Evolutionary conservation across 2,113 vertebrate species (phyloP).

Genomic region (Sceloporus undulatus): DNA sequence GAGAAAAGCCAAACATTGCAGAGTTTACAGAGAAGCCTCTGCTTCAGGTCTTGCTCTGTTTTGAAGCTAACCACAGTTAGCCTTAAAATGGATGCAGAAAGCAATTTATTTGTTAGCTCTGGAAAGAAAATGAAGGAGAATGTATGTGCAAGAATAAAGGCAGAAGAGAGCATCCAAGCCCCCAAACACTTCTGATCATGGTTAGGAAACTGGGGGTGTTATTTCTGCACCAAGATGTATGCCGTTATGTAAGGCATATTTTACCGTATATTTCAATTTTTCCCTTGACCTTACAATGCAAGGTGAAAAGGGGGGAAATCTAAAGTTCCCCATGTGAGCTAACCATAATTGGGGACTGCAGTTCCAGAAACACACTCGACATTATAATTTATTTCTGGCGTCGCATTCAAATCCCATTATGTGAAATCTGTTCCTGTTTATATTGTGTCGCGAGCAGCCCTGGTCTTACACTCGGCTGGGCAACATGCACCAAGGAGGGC

Average conservation of each 20-base stretch:
- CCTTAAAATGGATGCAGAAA: background rate
- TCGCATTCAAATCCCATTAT: conserved; percentile 35
- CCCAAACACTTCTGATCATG: conserved; percentile 37
- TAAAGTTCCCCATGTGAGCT: conserved; percentile 57
- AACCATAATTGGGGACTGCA: conserved; percentile 59
- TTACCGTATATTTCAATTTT: conserved; percentile 29
- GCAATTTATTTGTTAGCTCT: too few relatives aligned
- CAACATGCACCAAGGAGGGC: background rate
- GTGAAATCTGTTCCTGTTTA: background rate
- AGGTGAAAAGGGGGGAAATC: conserved; percentile 30
- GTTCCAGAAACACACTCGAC: conserved; percentile 55
- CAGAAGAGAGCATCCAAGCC: background rate
- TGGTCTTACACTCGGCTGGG: too few relatives aligned
- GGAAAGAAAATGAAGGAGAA: conserved; percentile 25
- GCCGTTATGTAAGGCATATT: conserved; percentile 50
- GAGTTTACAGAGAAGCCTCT: background rate
- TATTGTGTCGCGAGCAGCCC: background rate
- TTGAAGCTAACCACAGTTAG: background rate
- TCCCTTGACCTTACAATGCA: conserved; percentile 34
- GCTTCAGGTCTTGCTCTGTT: background rate
- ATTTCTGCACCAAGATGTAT: conserved; percentile 49
- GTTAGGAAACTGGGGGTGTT: conserved; percentile 55
- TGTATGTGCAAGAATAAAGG: conserved; percentile 49
- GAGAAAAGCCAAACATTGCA: too few relatives aligned
- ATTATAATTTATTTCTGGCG: conserved; percentile 45